Evolutionary conservation across 2,888 invertebrate species (phyloP).

Genomic region (Nowickia ferox): DNA sequence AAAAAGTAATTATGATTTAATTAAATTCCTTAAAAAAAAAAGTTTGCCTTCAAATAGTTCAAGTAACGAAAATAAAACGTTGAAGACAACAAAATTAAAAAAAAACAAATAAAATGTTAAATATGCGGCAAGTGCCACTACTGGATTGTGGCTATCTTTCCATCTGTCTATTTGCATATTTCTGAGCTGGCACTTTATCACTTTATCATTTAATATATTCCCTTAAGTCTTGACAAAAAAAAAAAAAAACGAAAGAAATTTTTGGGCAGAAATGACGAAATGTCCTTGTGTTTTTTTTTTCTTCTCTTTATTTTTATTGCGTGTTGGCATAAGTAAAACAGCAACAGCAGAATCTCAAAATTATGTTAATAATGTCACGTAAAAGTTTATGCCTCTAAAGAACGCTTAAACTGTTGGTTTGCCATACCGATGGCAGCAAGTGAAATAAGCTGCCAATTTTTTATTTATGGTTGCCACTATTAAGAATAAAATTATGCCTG

Average conservation of each 20-base stretch:
- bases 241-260: not conserved
- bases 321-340: not conserved
- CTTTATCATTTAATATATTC: conserved; percentile 62
- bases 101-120: conserved; percentile 13
- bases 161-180: not conserved
- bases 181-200: conserved; percentile 42
- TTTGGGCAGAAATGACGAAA: conserved; percentile 44
- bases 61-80: not conserved
- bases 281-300: conserved; percentile 11
- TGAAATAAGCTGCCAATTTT: conserved; percentile 18
- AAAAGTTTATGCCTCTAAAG: conserved; percentile 63
- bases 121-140: conserved; percentile 3
- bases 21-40: conserved; percentile 34
- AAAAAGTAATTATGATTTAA: conserved; percentile 55
- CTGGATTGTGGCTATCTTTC: not conserved
- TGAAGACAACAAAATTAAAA: conserved; percentile 1
- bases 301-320: conserved; percentile 26
- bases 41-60: not conserved
- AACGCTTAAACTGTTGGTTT: conserved; percentile 59
- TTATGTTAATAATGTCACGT: conserved; percentile 65
- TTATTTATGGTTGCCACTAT: not conserved
- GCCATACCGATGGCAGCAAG: conserved; percentile 38
- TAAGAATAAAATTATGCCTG: not conserved
- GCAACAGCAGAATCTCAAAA: conserved; percentile 21
- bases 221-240: conserved; percentile 46